Base-by-base conservation (phyloP, 2,888 invertebrate species). In the Amaurobius ferox region DNA sequence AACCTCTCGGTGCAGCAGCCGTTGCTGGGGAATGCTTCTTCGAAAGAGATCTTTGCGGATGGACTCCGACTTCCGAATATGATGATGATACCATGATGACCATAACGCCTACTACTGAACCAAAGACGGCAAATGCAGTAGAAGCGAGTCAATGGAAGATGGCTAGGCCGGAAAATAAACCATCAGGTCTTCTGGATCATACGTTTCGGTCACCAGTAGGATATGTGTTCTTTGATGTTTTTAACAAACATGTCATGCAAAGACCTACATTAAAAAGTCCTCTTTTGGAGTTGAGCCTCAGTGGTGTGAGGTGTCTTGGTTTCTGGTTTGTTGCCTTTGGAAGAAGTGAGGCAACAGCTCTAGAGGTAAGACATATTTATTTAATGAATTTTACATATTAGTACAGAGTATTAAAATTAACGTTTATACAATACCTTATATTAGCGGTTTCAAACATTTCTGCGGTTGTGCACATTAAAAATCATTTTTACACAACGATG, bases 201-300 rank as follows among this genome's bases (percentile, higher is more conserved):
- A 93, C 93, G 0, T 93, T 93, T 81, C 92, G 93, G 0, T 67
- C 88, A 89, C 39, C 90, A 91, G 92, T 91, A 35, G 93, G 93
- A 48, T 93, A 93, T 87, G 92, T 93, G 23, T 93, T 93, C 90
- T 93, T 93, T 88, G 93, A 93, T 89, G 92, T 93, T n/a, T 93
- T 93, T 89, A 92, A 92, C 89, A 92, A 92, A 88, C 90, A 90
- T 90, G 32, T 73, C 0, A 66, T 88, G n/a, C 89, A 89, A 71
- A 86, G 85, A 19, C 89, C 89, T 2, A 77, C 77, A 39, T 79
- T 90, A 16, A 86, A 88, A 64, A 89, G 89, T 64, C 93, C 93
- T 0, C 88, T 91, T 0, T 91, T 93, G 73, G 90, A 90, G 0
- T 90, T 91, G 0, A 89, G 90, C 0, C 91, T 91, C 2, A 92